These are phyloP conservation scores for Oriolus oriolus DNA, from an alignment of 2,113 vertebrate species.

Conservation along the genomic window DNA sequence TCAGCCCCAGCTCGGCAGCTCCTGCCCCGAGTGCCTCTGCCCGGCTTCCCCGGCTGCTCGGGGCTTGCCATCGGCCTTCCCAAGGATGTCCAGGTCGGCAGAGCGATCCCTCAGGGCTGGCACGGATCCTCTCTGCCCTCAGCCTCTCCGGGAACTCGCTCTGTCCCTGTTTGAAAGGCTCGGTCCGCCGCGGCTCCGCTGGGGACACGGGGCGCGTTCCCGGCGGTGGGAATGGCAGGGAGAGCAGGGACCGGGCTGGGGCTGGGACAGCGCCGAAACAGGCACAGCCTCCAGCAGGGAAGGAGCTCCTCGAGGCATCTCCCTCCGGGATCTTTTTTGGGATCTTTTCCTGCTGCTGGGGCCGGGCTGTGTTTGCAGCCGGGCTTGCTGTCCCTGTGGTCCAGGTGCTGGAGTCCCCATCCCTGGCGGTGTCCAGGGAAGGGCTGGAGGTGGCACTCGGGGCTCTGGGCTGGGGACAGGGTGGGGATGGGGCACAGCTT, in stretches of 20 bases:
- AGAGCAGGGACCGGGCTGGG: too few relatives aligned
- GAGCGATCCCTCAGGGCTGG: not conserved
- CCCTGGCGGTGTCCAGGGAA: too few relatives aligned
- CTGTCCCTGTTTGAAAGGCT: not conserved
- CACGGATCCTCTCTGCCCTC: not conserved
- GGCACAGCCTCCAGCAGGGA: not conserved
- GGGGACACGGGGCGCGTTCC: accelerated
- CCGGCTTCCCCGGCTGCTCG: too few relatives aligned
- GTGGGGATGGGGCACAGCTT: too few relatives aligned
- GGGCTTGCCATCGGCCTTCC: not conserved
- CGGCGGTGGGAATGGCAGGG: not conserved
- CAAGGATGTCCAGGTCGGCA: not conserved
- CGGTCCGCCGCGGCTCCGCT: accelerated
- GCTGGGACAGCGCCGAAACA: not conserved
- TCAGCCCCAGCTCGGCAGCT: not conserved
- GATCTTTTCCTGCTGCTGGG: not conserved
- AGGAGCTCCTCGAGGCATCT: not conserved
- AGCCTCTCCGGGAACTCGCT: not conserved
- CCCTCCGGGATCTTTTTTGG: not conserved
- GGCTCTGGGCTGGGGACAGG: too few relatives aligned
- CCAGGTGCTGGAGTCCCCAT: not conserved
- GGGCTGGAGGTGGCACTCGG: too few relatives aligned
- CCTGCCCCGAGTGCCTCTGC: not conserved
- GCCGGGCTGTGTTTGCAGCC: not conserved
- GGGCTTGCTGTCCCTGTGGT: too few relatives aligned